These are phyloP conservation scores for Pseudomyrmex sp. DNA, from an alignment of 1,140 invertebrate genomes.

Conservation along the genomic window DNA sequence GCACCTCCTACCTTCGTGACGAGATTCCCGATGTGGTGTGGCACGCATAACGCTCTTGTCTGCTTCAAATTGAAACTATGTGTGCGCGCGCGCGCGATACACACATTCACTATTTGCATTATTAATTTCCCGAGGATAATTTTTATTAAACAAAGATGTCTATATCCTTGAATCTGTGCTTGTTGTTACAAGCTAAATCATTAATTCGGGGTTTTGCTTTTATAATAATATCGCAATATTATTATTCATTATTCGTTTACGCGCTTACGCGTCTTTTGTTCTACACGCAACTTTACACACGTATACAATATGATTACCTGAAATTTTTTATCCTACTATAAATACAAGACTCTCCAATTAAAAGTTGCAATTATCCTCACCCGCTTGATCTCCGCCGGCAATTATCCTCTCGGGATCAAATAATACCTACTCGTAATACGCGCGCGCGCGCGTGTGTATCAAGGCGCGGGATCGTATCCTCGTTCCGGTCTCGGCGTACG, in stretches of 20 bases:
- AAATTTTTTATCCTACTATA: not conserved
- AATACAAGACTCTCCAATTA: slow-evolving; percentile 34
- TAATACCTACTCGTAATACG: not conserved
- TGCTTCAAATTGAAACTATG: slow-evolving; percentile 1
- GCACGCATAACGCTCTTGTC: not conserved
- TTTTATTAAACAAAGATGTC: not conserved
- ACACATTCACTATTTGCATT: slow-evolving; percentile 2
- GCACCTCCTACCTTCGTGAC: slow-evolving; percentile 30
- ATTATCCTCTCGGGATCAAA: slow-evolving; percentile 25
- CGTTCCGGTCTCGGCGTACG: not conserved
- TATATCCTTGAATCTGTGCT: not conserved
- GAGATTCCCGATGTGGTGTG: slow-evolving; percentile 22
- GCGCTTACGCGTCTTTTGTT: not conserved
- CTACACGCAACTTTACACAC: not conserved
- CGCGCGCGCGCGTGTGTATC: slow-evolving; percentile 33
- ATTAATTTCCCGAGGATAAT: not conserved
- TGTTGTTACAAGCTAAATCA: no score
- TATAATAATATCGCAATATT: not conserved
- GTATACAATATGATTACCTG: not conserved
- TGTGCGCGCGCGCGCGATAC: not conserved
- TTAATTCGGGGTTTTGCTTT: not conserved
- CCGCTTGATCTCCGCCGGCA: slow-evolving; percentile 5
- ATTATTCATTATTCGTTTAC: not conserved
- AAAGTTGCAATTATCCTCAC: slow-evolving; percentile 19
- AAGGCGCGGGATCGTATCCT: slow-evolving; percentile 9